Conservation (phyloP, 2,888 invertebrate genomes). For the Drosophila nr. medialis region DNA sequence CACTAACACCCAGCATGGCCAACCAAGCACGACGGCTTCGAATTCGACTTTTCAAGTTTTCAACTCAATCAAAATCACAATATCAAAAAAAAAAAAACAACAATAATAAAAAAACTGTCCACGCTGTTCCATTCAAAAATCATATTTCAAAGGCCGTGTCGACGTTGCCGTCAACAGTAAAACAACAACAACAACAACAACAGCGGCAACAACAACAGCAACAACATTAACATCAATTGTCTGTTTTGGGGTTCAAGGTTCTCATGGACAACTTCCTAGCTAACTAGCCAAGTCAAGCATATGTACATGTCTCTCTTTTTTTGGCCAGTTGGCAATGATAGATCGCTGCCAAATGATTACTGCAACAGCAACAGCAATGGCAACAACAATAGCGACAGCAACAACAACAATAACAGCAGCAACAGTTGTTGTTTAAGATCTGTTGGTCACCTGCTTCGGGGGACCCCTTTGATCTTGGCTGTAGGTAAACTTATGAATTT, state of each 20-base stretch:
- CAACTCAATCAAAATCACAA: conserved; percentile 56
- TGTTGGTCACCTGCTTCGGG: conserved; percentile 55
- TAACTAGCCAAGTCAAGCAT: conserved; percentile 17
- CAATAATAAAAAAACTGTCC: conserved; percentile 60
- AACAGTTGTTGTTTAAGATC: conserved; percentile 15
- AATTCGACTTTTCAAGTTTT: conserved; percentile 15
- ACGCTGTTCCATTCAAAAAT: conserved; percentile 59
- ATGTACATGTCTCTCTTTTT: conserved; percentile 11
- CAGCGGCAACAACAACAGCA: conserved; percentile 6
- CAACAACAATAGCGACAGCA: conserved; percentile 37
- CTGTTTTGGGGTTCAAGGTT: conserved; percentile 66
- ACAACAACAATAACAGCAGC: conserved; percentile 25
- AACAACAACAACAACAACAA: conserved; percentile 5
- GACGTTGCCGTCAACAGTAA: conserved; percentile 48
- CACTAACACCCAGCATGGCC: conserved; percentile 49
- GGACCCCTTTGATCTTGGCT: conserved; percentile 51
- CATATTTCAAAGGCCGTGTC: conserved; percentile 62
- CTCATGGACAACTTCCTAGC: conserved; percentile 68
- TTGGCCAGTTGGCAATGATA: conserved; percentile 69
- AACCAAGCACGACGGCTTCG: conserved; percentile 39
- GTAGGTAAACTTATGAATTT: conserved; percentile 45
- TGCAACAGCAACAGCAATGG: conserved; percentile 42
- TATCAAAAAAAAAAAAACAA: conserved; percentile 44
- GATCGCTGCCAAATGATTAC: conserved; percentile 70
- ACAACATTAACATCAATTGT: conserved; percentile 5